Evolutionary conservation across 2,888 invertebrate genomes (phyloP), one percentile per base, ranked within the genome.

Genomic region (Catocala sponsa): DNA sequence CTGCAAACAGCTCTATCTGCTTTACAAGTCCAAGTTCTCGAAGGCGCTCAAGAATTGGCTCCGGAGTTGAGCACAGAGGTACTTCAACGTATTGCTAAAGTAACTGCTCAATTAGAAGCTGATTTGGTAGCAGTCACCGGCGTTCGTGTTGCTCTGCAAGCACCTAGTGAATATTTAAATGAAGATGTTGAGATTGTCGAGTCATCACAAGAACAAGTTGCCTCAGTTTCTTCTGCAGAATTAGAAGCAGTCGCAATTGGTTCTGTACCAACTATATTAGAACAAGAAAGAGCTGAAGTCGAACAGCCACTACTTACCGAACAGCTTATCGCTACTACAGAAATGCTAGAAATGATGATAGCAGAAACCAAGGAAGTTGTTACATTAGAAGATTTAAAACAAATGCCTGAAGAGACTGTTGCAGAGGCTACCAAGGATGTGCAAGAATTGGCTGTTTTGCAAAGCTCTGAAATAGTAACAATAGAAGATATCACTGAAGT

Each of bases 81-180:
- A 6, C 62, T 88, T 15, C 82, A 87, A 53, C 79, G 84, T 50
- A 83, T 91, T 15, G 77, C 80, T 44, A 72, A 81, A 74, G 79
- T 83, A 5, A 85, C 90, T 35, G 74, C 83, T 11, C 84, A 86
- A 57, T 68, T 92, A 63, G 87, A 89, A 77, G 80, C 84, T 50
- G 86, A 90, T 68, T 84, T 92, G 73, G 72, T 74, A 0, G 79
- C 81, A 13, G 81, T 88, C 0, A 84, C 84, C 43, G 81, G 83
- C 4, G 65, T 80, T 4, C 74, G 83, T 63, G 61, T 81, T 2
- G 68, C 79, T 11, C 53, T 85, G 6, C 76, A 82, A 72, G 79
- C 80, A 35, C 79, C 85, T 6, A 15, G 58, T 38, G 68, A 70
- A 54, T 55, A 67, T 55, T 6, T 63, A 4, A 15, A 25, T 10